Conservation (phyloP, 2,113 vertebrate species). For the Pagrus major region DNA sequence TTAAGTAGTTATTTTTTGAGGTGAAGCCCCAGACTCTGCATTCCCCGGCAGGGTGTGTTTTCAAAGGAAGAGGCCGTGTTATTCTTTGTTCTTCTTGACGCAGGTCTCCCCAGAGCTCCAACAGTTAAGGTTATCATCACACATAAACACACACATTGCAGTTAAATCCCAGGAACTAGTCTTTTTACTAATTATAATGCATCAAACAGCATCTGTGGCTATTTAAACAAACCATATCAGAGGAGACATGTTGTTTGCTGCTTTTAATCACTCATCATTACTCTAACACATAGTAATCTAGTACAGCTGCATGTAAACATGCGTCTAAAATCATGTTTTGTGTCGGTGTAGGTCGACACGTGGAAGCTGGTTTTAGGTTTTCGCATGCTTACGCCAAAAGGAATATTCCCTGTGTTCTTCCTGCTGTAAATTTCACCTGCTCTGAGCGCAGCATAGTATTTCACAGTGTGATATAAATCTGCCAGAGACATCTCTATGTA, state of each 20-base stretch:
- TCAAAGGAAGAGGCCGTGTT: constrained; percentile 62
- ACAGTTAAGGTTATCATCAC: constrained; percentile 54
- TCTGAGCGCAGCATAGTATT: background rate
- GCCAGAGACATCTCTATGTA: constrained; percentile 31
- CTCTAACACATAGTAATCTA: background rate
- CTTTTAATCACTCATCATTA: background rate
- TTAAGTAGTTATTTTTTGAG: constrained; percentile 60
- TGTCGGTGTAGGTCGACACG: background rate
- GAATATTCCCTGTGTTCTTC: constrained; percentile 23
- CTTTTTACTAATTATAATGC: background rate
- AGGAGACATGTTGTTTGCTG: background rate
- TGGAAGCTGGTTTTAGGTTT: background rate
- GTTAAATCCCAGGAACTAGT: constrained; percentile 11
- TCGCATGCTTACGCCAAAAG: background rate
- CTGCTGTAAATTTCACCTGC: constrained; percentile 56
- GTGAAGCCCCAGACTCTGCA: constrained; percentile 45
- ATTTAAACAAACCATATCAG: constrained; percentile 2
- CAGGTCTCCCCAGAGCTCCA: constrained; percentile 47
- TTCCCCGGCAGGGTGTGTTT: constrained; percentile 57
- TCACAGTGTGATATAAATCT: constrained; percentile 35
- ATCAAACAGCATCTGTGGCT: background rate
- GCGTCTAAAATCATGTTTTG: background rate
- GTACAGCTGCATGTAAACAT: background rate
- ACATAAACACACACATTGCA: constrained; percentile 18
- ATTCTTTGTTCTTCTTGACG: constrained; percentile 60